Percentiles rank a stretch among this genome's conserved stretches.
Evolutionary conservation across 2,797 vertebrate species (phyloP).

Genomic region (Acanthopagrus latus): DNA sequence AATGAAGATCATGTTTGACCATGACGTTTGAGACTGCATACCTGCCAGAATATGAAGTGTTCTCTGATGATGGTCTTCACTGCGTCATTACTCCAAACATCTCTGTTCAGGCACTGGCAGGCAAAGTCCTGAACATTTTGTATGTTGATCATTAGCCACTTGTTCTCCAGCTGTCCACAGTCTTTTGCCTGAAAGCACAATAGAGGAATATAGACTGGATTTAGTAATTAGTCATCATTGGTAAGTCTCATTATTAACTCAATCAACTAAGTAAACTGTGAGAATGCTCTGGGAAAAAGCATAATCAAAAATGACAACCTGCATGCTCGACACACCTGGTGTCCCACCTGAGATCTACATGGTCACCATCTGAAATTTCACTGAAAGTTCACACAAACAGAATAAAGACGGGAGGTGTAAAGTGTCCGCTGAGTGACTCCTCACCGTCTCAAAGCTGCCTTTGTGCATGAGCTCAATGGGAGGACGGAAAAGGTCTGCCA

Average conservation of each 20-base stretch:
- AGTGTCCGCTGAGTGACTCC: slow-evolving; percentile 61
- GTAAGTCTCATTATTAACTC: background rate
- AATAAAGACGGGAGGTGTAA: slow-evolving; percentile 38
- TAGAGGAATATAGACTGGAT: background rate
- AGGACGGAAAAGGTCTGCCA: slow-evolving; percentile 98
- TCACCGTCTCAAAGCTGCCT: slow-evolving; percentile 99
- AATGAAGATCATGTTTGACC: background rate
- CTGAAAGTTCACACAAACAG: slow-evolving; percentile 51
- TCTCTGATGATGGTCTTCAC: slow-evolving; percentile 97
- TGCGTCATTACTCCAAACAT: slow-evolving; percentile 99
- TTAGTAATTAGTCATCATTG: background rate
- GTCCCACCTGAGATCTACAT: slow-evolving; percentile 25
- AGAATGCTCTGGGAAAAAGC: background rate
- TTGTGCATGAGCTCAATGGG: slow-evolving; percentile 99
- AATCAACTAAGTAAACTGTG: background rate
- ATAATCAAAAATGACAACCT: background rate
- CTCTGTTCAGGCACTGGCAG: slow-evolving; percentile 97
- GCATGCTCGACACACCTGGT: background rate
- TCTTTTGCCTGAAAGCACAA: slow-evolving; percentile 92
- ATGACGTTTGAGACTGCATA: slow-evolving; percentile 59
- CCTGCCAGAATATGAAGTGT: slow-evolving; percentile 99
- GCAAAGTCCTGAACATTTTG: slow-evolving; percentile 99
- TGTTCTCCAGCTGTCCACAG: slow-evolving; percentile 97
- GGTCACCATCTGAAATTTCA: slow-evolving; percentile 44
- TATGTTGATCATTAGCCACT: slow-evolving; percentile 99